Conservation (phyloP, 2,113 vertebrate species). For the Strix uralensis region DNA sequence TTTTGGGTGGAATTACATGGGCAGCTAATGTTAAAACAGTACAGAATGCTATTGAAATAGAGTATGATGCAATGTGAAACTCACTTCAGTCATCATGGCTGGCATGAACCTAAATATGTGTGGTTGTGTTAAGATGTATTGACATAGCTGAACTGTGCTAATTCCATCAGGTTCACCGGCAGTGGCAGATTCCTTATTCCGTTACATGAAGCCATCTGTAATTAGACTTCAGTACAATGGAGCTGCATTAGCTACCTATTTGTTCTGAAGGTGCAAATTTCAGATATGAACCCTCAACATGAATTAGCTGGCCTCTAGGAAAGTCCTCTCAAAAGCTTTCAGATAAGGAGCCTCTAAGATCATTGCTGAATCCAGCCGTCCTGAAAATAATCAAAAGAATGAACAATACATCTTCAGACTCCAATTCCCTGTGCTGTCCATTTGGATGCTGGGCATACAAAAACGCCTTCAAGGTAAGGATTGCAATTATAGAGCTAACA, state of each 20-base stretch:
- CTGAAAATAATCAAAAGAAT: conserved; percentile 13
- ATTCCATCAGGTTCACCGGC: neutral
- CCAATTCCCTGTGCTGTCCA: neutral
- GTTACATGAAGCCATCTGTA: neutral
- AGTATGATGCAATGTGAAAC: neutral
- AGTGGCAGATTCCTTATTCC: neutral
- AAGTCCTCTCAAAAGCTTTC: neutral
- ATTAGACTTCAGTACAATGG: neutral
- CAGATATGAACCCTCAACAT: neutral
- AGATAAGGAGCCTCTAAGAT: neutral
- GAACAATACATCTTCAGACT: neutral
- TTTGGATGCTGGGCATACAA: neutral
- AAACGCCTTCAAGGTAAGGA: conserved; percentile 39
- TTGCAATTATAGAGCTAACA: conserved; percentile 41
- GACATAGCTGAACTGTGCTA: neutral
- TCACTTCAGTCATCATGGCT: neutral
- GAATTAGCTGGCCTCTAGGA: neutral
- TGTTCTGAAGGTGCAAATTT: neutral
- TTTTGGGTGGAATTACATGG: neutral
- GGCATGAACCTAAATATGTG: neutral
- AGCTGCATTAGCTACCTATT: neutral
- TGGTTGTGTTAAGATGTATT: neutral
- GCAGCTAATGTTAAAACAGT: neutral
- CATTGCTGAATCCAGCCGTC: neutral
- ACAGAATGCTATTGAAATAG: neutral